phyloP scores from a whole-genome alignment of 2,888 invertebrate genomes.

The Anorthoa munda region DNA sequence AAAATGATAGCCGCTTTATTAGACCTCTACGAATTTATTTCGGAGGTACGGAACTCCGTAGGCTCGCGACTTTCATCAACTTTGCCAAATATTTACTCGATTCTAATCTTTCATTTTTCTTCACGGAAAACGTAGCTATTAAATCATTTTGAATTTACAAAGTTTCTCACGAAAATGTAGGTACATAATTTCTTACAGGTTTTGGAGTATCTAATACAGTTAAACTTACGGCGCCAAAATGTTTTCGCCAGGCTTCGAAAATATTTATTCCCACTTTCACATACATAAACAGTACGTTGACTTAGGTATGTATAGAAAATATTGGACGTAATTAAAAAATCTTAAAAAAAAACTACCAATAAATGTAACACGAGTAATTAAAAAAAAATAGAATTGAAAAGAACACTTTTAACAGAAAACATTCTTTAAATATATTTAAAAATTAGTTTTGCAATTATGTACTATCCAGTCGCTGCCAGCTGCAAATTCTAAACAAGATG shows the following conservation, averaged over 20 bases:
- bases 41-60: conserved; percentile 73
- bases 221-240: conserved; percentile 71
- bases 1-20: conserved; percentile 73
- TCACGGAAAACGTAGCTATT: conserved; percentile 4
- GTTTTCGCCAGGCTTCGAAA: conserved; percentile 64
- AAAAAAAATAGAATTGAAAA: neutral
- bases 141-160: conserved; percentile 13
- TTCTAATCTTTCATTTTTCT: conserved; percentile 7
- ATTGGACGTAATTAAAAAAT: neutral
- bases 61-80: conserved; percentile 27
- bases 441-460: conserved; percentile 15
- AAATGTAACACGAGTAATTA: neutral
- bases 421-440: neutral
- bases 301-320: neutral
- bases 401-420: conserved; percentile 7
- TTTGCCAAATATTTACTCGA: conserved; percentile 41
- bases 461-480: conserved; percentile 59
- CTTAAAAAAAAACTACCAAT: neutral
- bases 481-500: conserved; percentile 55
- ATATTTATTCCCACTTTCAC: conserved; percentile 12
- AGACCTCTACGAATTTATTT: conserved; percentile 70
- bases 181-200: conserved; percentile 2
- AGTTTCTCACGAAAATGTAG: conserved; percentile 9
- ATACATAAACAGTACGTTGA: neutral
- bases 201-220: conserved; percentile 2